Percentiles rank a stretch among this genome's conserved stretches.
These are phyloP conservation scores for Blera fallax DNA, from an alignment of 2,888 invertebrate genomes.

Conservation along the genomic window DNA sequence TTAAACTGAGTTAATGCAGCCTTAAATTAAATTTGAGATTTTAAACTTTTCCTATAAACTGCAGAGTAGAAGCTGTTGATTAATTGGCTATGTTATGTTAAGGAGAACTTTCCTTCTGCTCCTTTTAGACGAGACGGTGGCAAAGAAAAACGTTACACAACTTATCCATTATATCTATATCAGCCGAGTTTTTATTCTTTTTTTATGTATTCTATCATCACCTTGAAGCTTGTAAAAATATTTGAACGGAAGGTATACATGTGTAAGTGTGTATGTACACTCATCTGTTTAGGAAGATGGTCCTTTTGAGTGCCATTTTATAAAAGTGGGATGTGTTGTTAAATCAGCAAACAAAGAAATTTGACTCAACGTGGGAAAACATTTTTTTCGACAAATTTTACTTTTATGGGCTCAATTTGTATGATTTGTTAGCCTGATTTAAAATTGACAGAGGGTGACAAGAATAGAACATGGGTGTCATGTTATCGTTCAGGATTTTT, in stretches of 20 bases:
- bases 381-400: constrained; percentile 19
- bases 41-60: too few species aligned
- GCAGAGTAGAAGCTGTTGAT: too few species aligned
- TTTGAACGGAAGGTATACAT: not conserved
- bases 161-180: not conserved
- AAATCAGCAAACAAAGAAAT: not conserved
- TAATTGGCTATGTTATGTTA: too few species aligned
- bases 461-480: not conserved
- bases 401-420: constrained; percentile 15
- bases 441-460: not conserved
- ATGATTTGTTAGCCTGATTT: constrained; percentile 17
- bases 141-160: not conserved
- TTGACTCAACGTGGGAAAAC: not conserved
- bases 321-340: not conserved
- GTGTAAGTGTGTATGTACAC: not conserved
- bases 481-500: not conserved
- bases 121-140: not conserved
- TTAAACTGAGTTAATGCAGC: too few species aligned
- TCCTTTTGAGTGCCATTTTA: not conserved
- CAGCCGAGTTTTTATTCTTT: not conserved
- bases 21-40: too few species aligned
- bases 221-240: not conserved
- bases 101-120: too few species aligned
- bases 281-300: not conserved
- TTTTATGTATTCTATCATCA: not conserved